These are phyloP conservation scores for Collichthys lucidus DNA, from an alignment of 2,113 vertebrate species.

Conservation along the genomic window DNA sequence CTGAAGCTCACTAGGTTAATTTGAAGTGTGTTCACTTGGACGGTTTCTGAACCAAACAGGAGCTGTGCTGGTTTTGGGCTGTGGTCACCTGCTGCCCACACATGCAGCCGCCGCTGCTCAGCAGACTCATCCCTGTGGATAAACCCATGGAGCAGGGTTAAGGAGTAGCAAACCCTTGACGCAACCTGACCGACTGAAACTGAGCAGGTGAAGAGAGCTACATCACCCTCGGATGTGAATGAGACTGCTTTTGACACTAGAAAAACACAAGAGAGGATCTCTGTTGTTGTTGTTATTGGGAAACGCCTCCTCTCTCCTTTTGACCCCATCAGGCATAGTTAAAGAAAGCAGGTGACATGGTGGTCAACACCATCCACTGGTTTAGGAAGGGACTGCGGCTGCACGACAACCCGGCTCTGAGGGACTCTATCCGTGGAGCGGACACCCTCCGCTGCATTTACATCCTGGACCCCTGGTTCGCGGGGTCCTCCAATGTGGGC, in stretches of 20 bases:
- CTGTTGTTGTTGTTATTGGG: neutral
- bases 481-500: slow-evolving; percentile 95
- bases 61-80: neutral
- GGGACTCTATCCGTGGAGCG: slow-evolving; percentile 90
- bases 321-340: neutral
- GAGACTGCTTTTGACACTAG: neutral
- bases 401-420: slow-evolving; percentile 95
- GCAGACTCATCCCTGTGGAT: slow-evolving; percentile 50
- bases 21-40: neutral
- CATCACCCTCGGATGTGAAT: neutral
- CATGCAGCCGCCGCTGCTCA: slow-evolving; percentile 30
- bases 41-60: neutral
- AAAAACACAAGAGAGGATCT: slow-evolving; percentile 5
- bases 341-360: slow-evolving; percentile 80
- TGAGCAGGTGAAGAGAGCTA: neutral
- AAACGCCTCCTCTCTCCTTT: fast-evolving
- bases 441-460: slow-evolving; percentile 95
- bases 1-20: too few relatives aligned
- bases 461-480: slow-evolving; percentile 98
- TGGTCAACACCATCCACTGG: slow-evolving; percentile 95
- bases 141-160: slow-evolving; percentile 75
- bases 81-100: slow-evolving; percentile 5
- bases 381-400: slow-evolving; percentile 96
- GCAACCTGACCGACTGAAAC: too few relatives aligned
- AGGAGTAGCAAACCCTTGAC: neutral